Base-by-base conservation (phyloP, 2,797 vertebrate species). In the Remorina albescens region DNA sequence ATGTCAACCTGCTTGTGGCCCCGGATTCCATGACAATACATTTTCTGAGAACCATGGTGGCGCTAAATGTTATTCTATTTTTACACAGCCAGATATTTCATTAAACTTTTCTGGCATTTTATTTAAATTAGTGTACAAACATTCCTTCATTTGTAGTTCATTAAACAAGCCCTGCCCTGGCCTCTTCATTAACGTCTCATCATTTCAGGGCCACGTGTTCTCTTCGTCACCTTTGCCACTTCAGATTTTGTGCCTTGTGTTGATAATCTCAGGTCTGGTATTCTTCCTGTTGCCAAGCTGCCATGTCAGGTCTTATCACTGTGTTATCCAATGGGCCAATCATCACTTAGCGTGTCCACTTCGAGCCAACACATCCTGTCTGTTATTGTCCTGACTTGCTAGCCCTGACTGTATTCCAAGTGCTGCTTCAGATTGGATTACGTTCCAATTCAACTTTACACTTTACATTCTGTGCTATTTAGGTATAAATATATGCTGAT, bases 321-420 rank as follows among this genome's bases (percentile, higher is more conserved):
- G 7, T 19, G 41, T 44, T 44, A 44, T 44, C 78, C 56, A 71
- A 16, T 34, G 39, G 30, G 28, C 71, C 75, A 70, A 61, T 83
- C 60, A 51, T 69, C 80, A 64, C 67, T 72, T 71, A 60, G 47
- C 65, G 44, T 71, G 66, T 74, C 61, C 74, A 83, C 79, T 37
- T 76, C 59, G 70, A 6, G 23, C 77, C 28, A 62, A 19, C 25
- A 61, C 34, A 36, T 70, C 77, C 70, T 61, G 53, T 49, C 69
- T 46, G 53, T 32, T 32, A 56, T 83, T 88, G 78, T 54, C 50
- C 61, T 39, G 46, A 58, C 46, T 62, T 51, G 10, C 46, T 25
- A 44, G 42, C 15, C 16, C 46, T 32, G 50, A 34, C 49, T 66
- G 19, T 7, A 57, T 11, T 19, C 41, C 60, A 25, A 59, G 8